phyloP scores from a whole-genome alignment of 1,140 invertebrate species.

The Zaprionus ornatus region DNA sequence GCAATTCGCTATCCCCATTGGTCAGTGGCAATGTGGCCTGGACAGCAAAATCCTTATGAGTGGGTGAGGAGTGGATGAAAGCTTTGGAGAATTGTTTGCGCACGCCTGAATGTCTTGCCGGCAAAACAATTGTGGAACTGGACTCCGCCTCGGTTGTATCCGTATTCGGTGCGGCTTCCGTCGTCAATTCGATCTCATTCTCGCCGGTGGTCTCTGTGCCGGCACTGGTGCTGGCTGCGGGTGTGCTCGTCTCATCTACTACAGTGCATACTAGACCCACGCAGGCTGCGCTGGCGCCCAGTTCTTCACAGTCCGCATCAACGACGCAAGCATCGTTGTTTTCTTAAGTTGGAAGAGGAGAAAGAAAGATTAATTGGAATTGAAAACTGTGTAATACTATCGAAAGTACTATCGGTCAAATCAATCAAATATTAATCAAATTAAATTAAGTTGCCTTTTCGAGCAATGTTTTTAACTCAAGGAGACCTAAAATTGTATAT shows the following conservation, averaged over 20 bases:
- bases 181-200: slow-evolving; percentile 6
- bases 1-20: slow-evolving; percentile 57
- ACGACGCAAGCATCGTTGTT: slow-evolving; percentile 82
- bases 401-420: no score
- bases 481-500: background rate
- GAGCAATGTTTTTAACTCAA: background rate
- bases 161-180: slow-evolving; percentile 15
- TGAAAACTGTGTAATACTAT: background rate
- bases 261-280: slow-evolving; percentile 60
- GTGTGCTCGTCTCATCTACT: slow-evolving; percentile 51
- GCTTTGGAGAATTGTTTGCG: slow-evolving; percentile 52
- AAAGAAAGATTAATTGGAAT: background rate
- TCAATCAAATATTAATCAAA: background rate
- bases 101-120: slow-evolving; percentile 2
- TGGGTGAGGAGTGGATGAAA: slow-evolving; percentile 59
- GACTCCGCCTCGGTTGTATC: slow-evolving; percentile 24
- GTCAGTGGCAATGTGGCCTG: slow-evolving; percentile 56
- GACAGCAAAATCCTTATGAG: slow-evolving; percentile 57
- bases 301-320: slow-evolving; percentile 74
- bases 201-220: slow-evolving; percentile 47
- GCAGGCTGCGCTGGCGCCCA: slow-evolving; percentile 68
- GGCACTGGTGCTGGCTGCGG: slow-evolving; percentile 32
- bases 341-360: slow-evolving; percentile 39
- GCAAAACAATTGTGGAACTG: slow-evolving; percentile 18
- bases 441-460: no score